A percentile compares a stretch with the other conserved stretches of the same genome.
phyloP scores from a whole-genome alignment of 2,113 vertebrate species.

The Cyprinus carpio region DNA sequence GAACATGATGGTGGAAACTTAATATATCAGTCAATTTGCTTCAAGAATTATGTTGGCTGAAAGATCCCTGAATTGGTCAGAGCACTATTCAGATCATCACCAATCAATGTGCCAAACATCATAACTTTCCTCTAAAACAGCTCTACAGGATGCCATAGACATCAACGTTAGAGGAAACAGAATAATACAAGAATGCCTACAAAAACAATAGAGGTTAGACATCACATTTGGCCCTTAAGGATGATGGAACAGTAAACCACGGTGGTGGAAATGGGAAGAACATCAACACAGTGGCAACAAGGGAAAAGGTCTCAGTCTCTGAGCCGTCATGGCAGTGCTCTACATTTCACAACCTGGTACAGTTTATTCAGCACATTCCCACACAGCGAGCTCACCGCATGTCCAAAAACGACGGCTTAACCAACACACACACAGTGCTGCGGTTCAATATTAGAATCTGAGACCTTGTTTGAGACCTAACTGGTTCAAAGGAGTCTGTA shows the following conservation, averaged over 20 bases:
- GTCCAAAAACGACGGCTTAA: conserved; percentile 14
- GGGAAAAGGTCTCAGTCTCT: neutral
- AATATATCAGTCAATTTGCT: no score
- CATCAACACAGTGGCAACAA: conserved; percentile 3
- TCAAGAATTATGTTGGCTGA: no score
- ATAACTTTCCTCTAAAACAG: no score
- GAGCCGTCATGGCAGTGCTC: neutral
- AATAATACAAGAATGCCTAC: neutral
- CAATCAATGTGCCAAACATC: no score
- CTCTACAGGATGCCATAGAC: neutral
- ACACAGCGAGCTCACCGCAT: conserved; percentile 16
- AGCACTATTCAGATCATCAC: no score
- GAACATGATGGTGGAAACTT: no score
- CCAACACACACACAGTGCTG: conserved; percentile 3
- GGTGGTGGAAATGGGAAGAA: neutral
- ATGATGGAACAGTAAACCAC: neutral
- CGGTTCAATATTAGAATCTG: neutral
- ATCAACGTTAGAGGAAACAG: neutral
- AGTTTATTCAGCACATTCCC: conserved; percentile 36
- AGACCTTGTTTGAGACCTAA: neutral
- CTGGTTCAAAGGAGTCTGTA: neutral
- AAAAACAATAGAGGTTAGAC: neutral
- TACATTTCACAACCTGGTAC: conserved; percentile 35
- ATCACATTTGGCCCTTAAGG: neutral
- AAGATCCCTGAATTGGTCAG: no score